Evolutionary conservation across 2,113 vertebrate species (phyloP), one percentile per base, ranked within the genome.

Genomic region (Capricornis sumatraensis): DNA sequence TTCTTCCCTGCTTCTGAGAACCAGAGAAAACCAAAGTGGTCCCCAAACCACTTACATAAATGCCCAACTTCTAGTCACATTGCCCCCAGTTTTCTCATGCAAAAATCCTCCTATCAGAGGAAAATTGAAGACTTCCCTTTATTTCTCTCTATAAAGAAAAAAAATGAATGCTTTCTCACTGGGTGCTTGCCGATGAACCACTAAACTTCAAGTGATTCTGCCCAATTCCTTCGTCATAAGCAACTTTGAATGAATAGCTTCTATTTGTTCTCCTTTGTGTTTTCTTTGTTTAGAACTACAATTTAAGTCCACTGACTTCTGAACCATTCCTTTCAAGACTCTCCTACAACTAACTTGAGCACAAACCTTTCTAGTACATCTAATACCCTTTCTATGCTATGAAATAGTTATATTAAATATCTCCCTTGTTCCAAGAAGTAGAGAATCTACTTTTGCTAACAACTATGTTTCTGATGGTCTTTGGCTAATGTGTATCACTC

Each of bases 171-270:
- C 5, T 57, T 92, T 78, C 17, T 21, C 2, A 50, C 30, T 8
- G 4, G 9, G 11, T 40, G 0, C 17, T 19, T 89, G 23, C 5
- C 2, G 0, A 10, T 43, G 16, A 40, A 2, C 28, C 23, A n/a
- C 40, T 83, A 7, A 84, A 84, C 28, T 8, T 43, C 27, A 57
- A 36, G 10, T 76, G 11, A n/a, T 14, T 7, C 7, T 52, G 50
- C 52, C 9, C 57, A 60, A 89, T 15, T 64, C 47, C 30, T 13
- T 92, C 67, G 40, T 12, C 50, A 43, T 9, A 64, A 40, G 10
- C 40, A 87, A 4, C 19, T 52, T 23, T 82, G 16, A 40, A 62
- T 33, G 84, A 93, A 45, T 17, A 87, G 13, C 13, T 27, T 43
- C 50, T 47, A 5, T n/a, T 40, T 79, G 9, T n/a, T 40, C 4